Conservation (phyloP, 2,113 vertebrate species). For the Cavia porcellus region DNA sequence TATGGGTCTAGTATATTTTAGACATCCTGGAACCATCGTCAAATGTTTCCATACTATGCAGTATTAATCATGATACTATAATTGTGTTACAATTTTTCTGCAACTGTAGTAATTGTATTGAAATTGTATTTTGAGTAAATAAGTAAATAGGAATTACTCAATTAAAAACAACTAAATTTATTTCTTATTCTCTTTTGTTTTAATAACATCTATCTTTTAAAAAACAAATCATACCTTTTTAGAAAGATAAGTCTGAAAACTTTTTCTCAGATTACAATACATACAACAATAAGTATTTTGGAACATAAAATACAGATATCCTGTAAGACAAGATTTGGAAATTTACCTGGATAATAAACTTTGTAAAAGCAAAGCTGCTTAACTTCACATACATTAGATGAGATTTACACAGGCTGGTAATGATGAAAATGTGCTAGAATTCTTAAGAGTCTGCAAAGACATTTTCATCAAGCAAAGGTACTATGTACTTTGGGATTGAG, state of each 20-base stretch:
- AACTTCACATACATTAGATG: slow-evolving; percentile 2
- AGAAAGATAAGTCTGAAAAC: background rate
- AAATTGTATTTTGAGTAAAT: background rate
- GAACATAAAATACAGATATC: slow-evolving; percentile 12
- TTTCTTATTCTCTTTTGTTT: slow-evolving; percentile 33
- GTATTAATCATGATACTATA: background rate
- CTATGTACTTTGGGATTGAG: background rate
- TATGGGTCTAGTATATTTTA: background rate
- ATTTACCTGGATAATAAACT: slow-evolving; percentile 35
- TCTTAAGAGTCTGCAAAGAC: slow-evolving; percentile 14
- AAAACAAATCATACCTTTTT: background rate
- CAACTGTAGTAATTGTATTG: background rate
- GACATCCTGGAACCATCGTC: background rate
- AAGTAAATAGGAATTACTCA: background rate
- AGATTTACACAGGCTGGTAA: background rate
- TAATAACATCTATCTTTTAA: background rate
- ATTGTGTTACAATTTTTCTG: background rate
- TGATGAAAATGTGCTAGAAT: slow-evolving; percentile 65
- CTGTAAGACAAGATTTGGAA: slow-evolving; percentile 30
- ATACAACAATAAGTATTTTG: background rate
- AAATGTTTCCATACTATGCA: background rate
- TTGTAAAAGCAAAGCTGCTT: slow-evolving; percentile 52
- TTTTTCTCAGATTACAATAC: slow-evolving; percentile 43
- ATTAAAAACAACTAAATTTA: background rate
- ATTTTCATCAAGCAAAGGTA: background rate